These are phyloP conservation scores for Chalcis sispes DNA, from an alignment of 2,888 invertebrate genomes.

Conservation along the genomic window DNA sequence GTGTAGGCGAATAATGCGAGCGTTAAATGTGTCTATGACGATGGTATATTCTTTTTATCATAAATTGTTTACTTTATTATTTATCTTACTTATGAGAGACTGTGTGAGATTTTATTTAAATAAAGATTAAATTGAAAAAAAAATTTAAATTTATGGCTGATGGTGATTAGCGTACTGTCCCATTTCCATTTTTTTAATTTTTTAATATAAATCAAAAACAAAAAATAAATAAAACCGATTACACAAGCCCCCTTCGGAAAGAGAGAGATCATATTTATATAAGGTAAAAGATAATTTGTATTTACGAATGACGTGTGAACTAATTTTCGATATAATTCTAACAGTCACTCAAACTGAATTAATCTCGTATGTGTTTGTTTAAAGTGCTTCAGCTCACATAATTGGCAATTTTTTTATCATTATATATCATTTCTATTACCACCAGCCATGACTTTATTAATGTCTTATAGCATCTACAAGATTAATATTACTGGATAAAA, in stretches of 20 bases:
- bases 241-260: conserved; percentile 43
- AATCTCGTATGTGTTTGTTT: conserved; percentile 59
- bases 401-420: conserved; percentile 55
- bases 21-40: conserved; percentile 21
- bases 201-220: not conserved
- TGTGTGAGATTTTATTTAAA: conserved; percentile 71
- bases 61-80: conserved; percentile 58
- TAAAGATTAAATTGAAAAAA: conserved; percentile 64
- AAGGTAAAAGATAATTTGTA: conserved; percentile 67
- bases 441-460: conserved; percentile 62
- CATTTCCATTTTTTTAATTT: conserved; percentile 32
- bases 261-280: conserved; percentile 51
- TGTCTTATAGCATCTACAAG: conserved; percentile 40
- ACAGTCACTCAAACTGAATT: conserved; percentile 56
- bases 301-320: conserved; percentile 69
- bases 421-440: conserved; percentile 57
- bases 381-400: conserved; percentile 57
- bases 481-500: conserved; percentile 42
- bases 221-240: conserved; percentile 1
- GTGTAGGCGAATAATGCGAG: conserved; percentile 32
- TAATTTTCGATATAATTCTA: conserved; percentile 61
- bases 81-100: conserved; percentile 60
- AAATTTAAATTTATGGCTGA: conserved; percentile 67
- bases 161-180: conserved; percentile 62
- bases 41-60: conserved; percentile 53